Base-by-base conservation (phyloP, 2,888 invertebrate genomes). In the Elegia similella region DNA sequence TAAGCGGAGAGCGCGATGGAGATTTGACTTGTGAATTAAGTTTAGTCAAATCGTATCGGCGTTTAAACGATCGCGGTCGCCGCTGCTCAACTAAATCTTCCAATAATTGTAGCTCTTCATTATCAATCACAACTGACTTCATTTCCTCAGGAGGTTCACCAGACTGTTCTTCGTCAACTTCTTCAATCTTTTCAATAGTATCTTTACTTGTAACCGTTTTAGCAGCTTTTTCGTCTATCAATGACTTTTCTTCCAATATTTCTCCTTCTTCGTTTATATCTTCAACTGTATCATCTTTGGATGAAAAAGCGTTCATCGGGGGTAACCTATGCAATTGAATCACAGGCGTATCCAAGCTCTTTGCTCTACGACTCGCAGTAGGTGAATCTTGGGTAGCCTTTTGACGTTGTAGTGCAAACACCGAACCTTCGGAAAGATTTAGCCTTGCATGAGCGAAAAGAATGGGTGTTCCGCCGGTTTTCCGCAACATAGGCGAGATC, bases 211-310 rank as follows among this genome's bases (percentile, higher is more conserved):
- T 38, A 55, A 57, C 57, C 3, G 53, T 54, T 69, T 83, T 84
- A 6, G 62, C 57, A 12, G 58, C 52, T 69, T 86, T 90, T 16
- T 87, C 87, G 7, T 90, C 88, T 15, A 88, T 72, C n/a, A 94
- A 73, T 0, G 92, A 82, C 71, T 94, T 94, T 61, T 93, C 93
- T 77, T 94, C 94, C 1, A 94, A 80, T 62, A 94, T 89, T 69
- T 92, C 93, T 0, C 92, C 93, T 78, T 94, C 94, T 76, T 95
- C 95, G 64, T 96, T 95, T 59, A 94, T 93, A 68, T 94, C 94
- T 67, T 95, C 97, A 0, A 97, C 95, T 0, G 97, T 97, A 76
- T 97, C 97, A 76, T 97, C 97, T 84, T 97, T 97, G 23, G 96
- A 96, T 1, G 97, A 97, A 78, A 97, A 96, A 0, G 97, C 96